Percentiles rank a stretch among this genome's conserved stretches.
phyloP scores from a whole-genome alignment of 2,888 invertebrate genomes.

The Polydrusus tereticollis region DNA sequence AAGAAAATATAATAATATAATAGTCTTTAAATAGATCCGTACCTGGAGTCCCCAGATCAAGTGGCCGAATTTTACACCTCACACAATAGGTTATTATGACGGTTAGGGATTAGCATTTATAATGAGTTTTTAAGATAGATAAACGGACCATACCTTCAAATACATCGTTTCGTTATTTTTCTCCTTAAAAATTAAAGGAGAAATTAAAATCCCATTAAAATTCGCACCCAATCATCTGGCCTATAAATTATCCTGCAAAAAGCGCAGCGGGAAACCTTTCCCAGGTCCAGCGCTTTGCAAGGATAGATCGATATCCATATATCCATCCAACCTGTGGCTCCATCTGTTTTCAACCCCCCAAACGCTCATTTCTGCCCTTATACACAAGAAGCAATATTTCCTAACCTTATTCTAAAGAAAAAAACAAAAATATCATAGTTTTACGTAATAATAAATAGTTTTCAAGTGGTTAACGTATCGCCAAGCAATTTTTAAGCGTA shows the following conservation, averaged over 20 bases:
- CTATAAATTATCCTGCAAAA: conserved; percentile 33
- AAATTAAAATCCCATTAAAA: too few relatives aligned
- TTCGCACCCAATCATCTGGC: too few relatives aligned
- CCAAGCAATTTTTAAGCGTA: conserved; percentile 16
- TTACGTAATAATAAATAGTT: conserved; percentile 1
- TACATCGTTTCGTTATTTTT: too few relatives aligned
- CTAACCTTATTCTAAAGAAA: conserved; percentile 40
- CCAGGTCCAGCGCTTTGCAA: conserved; percentile 7
- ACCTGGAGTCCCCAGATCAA: too few relatives aligned
- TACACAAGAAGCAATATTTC: conserved; percentile 44
- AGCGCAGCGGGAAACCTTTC: conserved; percentile 6
- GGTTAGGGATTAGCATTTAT: too few relatives aligned
- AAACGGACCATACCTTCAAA: too few relatives aligned
- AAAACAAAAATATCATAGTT: background rate
- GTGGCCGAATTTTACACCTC: too few relatives aligned
- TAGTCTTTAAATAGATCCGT: too few relatives aligned
- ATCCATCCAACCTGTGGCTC: conserved; percentile 42
- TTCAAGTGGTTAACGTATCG: background rate
- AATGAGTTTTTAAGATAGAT: too few relatives aligned
- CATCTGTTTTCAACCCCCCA: conserved; percentile 27
- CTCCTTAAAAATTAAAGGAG: too few relatives aligned
- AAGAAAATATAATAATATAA: too few relatives aligned
- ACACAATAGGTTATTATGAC: too few relatives aligned
- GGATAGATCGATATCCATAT: conserved; percentile 32
- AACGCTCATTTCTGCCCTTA: conserved; percentile 29